phyloP scores from a whole-genome alignment of 2,797 vertebrate species.

The Chrysocyon brachyurus region DNA sequence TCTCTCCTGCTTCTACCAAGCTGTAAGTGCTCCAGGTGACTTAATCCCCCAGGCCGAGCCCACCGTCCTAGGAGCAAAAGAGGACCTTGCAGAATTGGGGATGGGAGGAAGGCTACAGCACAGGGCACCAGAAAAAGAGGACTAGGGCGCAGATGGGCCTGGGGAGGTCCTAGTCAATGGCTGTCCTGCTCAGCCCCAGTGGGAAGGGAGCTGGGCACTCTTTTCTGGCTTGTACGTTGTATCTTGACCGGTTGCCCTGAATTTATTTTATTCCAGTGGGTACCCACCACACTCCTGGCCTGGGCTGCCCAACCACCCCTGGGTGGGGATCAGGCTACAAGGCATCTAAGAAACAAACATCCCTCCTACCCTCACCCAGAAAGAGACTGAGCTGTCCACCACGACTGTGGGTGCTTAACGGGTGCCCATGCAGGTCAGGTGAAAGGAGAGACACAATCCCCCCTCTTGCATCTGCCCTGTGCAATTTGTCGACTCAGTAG shows the following conservation, averaged over 20 bases:
- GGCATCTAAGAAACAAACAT: constrained; percentile 48
- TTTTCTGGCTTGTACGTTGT: constrained; percentile 59
- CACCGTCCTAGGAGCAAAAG: neutral
- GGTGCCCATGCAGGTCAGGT: constrained; percentile 53
- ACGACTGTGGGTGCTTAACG: neutral
- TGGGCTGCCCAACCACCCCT: neutral
- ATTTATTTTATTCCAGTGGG: constrained; percentile 31
- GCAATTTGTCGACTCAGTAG: constrained; percentile 85
- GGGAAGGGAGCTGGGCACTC: neutral
- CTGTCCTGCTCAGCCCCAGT: neutral
- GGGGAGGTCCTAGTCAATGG: neutral
- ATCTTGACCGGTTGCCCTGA: neutral
- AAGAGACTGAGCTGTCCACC: neutral
- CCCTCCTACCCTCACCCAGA: constrained; percentile 7
- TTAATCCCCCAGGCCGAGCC: neutral
- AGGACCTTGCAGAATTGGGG: neutral
- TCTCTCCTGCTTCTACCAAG: neutral
- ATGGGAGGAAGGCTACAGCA: neutral
- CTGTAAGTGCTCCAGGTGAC: neutral
- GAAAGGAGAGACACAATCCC: constrained; percentile 64
- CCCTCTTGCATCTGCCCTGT: constrained; percentile 68
- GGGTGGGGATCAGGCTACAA: constrained; percentile 17
- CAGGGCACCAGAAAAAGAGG: neutral
- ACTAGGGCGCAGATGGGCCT: neutral
- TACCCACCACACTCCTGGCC: neutral